phyloP scores from a whole-genome alignment of 1,140 invertebrate genomes.

The Drosophila orosa region DNA sequence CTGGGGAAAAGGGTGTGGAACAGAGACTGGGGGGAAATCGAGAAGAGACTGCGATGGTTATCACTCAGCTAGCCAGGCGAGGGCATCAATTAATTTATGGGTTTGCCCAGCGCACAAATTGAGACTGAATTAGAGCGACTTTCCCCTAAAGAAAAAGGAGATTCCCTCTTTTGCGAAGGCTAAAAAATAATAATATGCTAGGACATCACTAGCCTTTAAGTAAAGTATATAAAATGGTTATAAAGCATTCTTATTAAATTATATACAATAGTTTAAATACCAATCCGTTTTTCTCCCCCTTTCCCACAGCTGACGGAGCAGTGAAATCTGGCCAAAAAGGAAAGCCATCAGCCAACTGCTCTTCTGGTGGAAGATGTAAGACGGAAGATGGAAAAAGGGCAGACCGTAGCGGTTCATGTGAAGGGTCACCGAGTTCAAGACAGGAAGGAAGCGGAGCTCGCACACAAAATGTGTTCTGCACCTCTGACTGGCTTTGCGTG shows the following conservation, averaged over 20 bases:
- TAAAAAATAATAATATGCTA: neutral
- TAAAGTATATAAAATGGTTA: neutral
- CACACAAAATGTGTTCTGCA: constrained; percentile 78
- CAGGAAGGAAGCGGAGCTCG: constrained; percentile 70
- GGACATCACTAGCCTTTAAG: neutral
- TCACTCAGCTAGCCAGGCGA: constrained; percentile 46
- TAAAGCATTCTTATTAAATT: neutral
- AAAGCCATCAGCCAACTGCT: constrained; percentile 56
- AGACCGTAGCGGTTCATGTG: constrained; percentile 6
- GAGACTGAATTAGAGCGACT: constrained; percentile 68
- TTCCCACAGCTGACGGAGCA: constrained; percentile 36
- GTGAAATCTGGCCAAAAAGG: constrained; percentile 56
- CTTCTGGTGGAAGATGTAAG: constrained; percentile 3
- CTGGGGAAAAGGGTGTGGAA: constrained; percentile 5
- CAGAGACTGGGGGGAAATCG: neutral
- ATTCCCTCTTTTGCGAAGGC: neutral
- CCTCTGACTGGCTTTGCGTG: constrained; percentile 74
- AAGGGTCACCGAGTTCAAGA: constrained; percentile 26
- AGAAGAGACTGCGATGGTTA: constrained; percentile 49
- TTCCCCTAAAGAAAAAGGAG: constrained; percentile 1
- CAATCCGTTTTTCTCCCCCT: neutral
- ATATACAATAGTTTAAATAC: neutral
- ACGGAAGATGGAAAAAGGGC: neutral
- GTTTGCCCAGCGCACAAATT: constrained; percentile 78
- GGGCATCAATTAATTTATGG: constrained; percentile 79